These are phyloP conservation scores for Ramphastos sulfuratus DNA, from an alignment of 2,113 vertebrate genomes.

Conservation along the genomic window DNA sequence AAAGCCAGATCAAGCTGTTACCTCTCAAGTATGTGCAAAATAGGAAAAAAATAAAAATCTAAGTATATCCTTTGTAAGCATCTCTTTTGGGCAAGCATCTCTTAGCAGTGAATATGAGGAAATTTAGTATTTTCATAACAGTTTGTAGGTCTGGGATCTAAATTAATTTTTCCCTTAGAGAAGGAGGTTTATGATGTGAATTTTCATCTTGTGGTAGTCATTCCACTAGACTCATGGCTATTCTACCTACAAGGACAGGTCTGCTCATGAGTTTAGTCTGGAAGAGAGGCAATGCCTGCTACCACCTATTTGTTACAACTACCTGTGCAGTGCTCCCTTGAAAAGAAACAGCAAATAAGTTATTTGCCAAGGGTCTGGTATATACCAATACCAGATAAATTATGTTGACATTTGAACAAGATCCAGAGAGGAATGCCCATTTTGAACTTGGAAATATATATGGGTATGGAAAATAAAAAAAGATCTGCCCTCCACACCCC, in stretches of 20 bases:
- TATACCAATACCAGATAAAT: background rate
- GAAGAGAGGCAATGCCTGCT: background rate
- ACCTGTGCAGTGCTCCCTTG: background rate
- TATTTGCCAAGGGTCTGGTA: background rate
- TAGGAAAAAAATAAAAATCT: background rate
- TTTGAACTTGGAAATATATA: constrained; percentile 55
- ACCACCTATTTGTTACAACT: background rate
- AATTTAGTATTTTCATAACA: background rate
- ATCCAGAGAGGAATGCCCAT: background rate
- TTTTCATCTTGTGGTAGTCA: background rate
- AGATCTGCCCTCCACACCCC: constrained; percentile 68
- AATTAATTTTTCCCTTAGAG: background rate
- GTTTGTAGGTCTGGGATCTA: background rate
- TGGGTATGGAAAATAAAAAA: constrained; percentile 74
- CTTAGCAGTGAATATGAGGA: background rate
- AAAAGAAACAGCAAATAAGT: background rate
- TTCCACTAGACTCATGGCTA: background rate
- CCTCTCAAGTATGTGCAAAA: background rate
- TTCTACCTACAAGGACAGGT: background rate
- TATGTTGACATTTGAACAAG: background rate
- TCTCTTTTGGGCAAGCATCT: background rate
- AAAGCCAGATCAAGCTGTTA: background rate
- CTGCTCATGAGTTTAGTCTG: background rate
- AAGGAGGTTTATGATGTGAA: background rate
- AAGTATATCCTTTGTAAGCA: background rate